phyloP scores from a whole-genome alignment of 2,797 vertebrate genomes.

The Chromis chromis region DNA sequence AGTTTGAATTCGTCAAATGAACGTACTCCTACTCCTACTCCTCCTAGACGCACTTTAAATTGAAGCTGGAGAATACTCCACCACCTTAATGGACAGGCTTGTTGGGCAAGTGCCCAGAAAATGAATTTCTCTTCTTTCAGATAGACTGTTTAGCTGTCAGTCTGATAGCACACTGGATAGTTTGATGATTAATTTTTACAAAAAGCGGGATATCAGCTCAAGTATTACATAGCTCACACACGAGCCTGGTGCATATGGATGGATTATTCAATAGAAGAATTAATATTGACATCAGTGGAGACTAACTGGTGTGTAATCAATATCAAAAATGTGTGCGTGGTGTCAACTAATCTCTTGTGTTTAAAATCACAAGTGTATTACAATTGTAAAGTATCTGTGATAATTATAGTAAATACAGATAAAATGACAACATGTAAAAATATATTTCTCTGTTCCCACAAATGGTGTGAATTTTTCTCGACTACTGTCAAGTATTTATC shows the following conservation, averaged over 20 bases:
- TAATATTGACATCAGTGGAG: not conserved
- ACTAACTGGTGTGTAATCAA: not conserved
- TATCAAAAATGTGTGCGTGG: not conserved
- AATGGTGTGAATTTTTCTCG: conserved; percentile 21
- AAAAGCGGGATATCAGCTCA: not conserved
- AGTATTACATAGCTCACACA: not conserved
- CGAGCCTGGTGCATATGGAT: not conserved
- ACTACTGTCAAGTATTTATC: conserved; percentile 28
- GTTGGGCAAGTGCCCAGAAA: too few species aligned
- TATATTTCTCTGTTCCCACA: conserved; percentile 19
- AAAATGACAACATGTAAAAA: not conserved
- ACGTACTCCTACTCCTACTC: too few species aligned
- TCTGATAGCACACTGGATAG: not conserved
- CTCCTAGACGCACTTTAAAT: too few species aligned
- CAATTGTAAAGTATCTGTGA: not conserved
- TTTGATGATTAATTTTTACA: conserved; percentile 15
- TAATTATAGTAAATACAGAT: not conserved
- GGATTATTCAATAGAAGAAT: not conserved
- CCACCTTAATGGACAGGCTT: too few species aligned
- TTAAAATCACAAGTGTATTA: not conserved
- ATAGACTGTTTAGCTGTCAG: not conserved
- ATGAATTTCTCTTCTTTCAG: conserved; percentile 6
- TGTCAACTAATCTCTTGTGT: not conserved
- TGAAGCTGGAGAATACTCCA: too few species aligned
- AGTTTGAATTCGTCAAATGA: too few species aligned